A percentile compares a stretch with the other conserved stretches of the same genome.
phyloP scores from a whole-genome alignment of 92 coral and sea anemone genomes.

The Diadumene lineata region DNA sequence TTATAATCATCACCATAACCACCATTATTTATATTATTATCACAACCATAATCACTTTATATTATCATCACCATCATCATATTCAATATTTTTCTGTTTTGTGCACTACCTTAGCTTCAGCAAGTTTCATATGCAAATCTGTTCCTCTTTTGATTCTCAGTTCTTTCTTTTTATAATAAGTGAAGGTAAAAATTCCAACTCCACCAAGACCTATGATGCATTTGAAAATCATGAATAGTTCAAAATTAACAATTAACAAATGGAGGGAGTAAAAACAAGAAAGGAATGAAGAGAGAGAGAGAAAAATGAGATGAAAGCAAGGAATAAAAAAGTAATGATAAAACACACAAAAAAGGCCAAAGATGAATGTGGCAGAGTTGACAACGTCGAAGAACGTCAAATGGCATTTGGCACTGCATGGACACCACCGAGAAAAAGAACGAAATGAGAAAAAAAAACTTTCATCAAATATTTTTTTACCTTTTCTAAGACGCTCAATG shows the following conservation, averaged over 20 bases:
- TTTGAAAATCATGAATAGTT: too few relatives aligned
- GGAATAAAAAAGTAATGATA: neutral
- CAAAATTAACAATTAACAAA: too few relatives aligned
- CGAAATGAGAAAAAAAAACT: too few relatives aligned
- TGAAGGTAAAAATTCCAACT: slow-evolving; percentile 40
- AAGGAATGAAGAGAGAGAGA: neutral
- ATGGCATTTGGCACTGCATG: neutral
- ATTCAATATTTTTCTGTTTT: too few relatives aligned
- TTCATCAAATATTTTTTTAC: too few relatives aligned
- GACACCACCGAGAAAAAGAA: too few relatives aligned
- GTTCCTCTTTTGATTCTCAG: slow-evolving; percentile 21
- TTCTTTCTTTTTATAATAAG: slow-evolving; percentile 51
- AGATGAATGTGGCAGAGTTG: neutral
- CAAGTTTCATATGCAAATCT: slow-evolving; percentile 34
- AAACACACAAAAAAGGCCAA: neutral
- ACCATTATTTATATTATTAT: too few relatives aligned
- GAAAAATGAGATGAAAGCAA: too few relatives aligned
- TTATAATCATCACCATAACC: too few relatives aligned
- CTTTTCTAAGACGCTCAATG: neutral
- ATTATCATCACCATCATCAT: too few relatives aligned
- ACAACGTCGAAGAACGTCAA: neutral
- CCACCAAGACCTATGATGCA: slow-evolving; percentile 63
- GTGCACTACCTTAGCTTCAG: slow-evolving; percentile 32
- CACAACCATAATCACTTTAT: too few relatives aligned
- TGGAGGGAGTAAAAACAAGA: neutral